phyloP scores from a whole-genome alignment of 2,113 vertebrate species.

The Salvelinus fontinalis region DNA sequence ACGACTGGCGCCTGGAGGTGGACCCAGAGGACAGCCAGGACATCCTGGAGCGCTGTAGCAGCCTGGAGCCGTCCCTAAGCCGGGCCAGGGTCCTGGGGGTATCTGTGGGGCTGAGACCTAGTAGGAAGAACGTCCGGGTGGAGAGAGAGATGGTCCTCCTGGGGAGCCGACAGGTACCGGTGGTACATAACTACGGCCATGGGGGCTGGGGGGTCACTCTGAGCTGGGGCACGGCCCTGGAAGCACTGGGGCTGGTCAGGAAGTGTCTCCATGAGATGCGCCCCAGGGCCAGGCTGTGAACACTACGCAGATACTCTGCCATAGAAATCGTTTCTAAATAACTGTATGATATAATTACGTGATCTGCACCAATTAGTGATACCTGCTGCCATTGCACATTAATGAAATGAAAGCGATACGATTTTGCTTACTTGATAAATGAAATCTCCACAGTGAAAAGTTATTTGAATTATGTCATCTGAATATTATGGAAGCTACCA shows the following conservation, averaged over 20 bases:
- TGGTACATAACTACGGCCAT: conserved; percentile 94
- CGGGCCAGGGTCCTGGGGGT: conserved; percentile 60
- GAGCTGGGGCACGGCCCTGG: conserved; percentile 85
- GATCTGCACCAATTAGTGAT: too few relatives aligned
- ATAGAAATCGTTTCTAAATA: too few relatives aligned
- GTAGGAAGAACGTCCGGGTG: conserved; percentile 73
- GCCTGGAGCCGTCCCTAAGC: conserved; percentile 82
- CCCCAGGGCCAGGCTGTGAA: conserved; percentile 42
- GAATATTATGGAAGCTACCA: too few relatives aligned
- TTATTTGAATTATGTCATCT: too few relatives aligned
- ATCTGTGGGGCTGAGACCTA: conserved; percentile 86
- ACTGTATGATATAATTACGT: too few relatives aligned
- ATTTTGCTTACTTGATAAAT: too few relatives aligned
- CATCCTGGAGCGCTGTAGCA: conserved; percentile 81
- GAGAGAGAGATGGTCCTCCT: conserved; percentile 75
- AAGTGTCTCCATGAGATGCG: conserved; percentile 65
- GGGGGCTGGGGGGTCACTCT: conserved; percentile 80
- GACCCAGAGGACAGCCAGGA: conserved; percentile 65
- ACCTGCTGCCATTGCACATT: too few relatives aligned
- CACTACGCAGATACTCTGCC: too few relatives aligned
- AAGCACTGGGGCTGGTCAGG: conserved; percentile 76
- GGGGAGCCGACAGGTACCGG: conserved; percentile 64
- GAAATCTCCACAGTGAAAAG: too few relatives aligned
- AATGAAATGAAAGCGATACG: too few relatives aligned
- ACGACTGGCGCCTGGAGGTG: conserved; percentile 75